Conservation (phyloP, 2,113 vertebrate species). For the Chrysochloris asiatica region DNA sequence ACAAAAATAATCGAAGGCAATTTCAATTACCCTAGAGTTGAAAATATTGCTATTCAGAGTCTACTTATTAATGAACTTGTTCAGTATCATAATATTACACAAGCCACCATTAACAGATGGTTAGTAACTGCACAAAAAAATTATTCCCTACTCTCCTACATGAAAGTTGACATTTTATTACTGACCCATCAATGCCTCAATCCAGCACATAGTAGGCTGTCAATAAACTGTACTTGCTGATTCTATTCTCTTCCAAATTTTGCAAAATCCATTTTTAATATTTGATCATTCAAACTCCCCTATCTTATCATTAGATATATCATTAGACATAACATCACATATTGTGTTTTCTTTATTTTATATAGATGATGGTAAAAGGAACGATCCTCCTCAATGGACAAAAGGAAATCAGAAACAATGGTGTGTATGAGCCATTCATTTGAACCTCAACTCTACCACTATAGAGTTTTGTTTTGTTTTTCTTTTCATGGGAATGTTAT, state of each 20-base stretch:
- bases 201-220: neutral
- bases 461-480: constrained; percentile 20
- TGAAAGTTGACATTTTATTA: too few species aligned
- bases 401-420: constrained; percentile 74
- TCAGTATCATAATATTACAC: too few species aligned
- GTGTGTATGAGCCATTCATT: neutral
- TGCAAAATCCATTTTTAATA: neutral
- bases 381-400: constrained; percentile 82
- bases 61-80: too few species aligned
- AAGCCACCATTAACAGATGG: too few species aligned
- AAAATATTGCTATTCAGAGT: neutral
- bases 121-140: too few species aligned
- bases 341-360: constrained; percentile 38
- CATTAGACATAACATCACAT: neutral
- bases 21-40: neutral
- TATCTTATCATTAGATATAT: neutral
- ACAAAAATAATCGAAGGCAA: neutral
- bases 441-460: too few species aligned
- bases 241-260: neutral
- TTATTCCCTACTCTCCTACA: too few species aligned
- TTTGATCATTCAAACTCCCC: neutral
- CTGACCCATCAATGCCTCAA: too few species aligned
- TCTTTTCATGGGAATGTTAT: neutral
- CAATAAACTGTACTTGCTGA: neutral
- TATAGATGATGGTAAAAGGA: constrained; percentile 86